Conservation (phyloP, 2,797 vertebrate genomes). For the Takifugu ocellatus region DNA sequence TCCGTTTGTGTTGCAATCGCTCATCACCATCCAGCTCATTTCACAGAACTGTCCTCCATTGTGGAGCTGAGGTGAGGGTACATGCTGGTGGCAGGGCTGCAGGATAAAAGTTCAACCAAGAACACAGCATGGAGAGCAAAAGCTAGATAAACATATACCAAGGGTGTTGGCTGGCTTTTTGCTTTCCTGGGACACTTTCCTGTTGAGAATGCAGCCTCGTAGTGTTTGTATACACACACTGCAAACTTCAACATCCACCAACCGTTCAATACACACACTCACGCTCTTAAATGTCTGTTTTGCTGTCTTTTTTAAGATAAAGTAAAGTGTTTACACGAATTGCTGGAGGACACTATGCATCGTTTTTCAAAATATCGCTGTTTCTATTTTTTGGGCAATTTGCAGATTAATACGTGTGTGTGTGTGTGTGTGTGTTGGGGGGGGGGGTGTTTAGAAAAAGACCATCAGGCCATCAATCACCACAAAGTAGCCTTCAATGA, state of each 20-base stretch:
- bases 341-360: conserved; percentile 58
- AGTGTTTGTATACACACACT: conserved; percentile 39
- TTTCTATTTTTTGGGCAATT: conserved; percentile 48
- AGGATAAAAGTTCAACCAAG: conserved; percentile 16
- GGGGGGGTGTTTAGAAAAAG: conserved; percentile 8
- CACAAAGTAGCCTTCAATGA: conserved; percentile 63
- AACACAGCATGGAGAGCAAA: conserved; percentile 43
- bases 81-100: background rate
- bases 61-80: conserved; percentile 10
- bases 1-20: conserved; percentile 58
- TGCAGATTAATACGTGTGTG: conserved; percentile 53
- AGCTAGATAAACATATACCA: conserved; percentile 21
- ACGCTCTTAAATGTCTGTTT: conserved; percentile 47
- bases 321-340: conserved; percentile 68
- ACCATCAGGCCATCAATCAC: conserved; percentile 69
- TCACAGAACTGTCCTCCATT: conserved; percentile 55
- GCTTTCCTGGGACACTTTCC: conserved; percentile 26
- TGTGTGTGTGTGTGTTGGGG: conserved; percentile 14
- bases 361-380: conserved; percentile 62
- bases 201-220: conserved; percentile 31
- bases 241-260: conserved; percentile 43
- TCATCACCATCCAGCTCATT: conserved; percentile 60
- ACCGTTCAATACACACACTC: conserved; percentile 45
- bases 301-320: conserved; percentile 38
- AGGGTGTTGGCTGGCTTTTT: conserved; percentile 26